Conservation (phyloP, 2,888 invertebrate species). For the Agrenia bidenticulata region DNA sequence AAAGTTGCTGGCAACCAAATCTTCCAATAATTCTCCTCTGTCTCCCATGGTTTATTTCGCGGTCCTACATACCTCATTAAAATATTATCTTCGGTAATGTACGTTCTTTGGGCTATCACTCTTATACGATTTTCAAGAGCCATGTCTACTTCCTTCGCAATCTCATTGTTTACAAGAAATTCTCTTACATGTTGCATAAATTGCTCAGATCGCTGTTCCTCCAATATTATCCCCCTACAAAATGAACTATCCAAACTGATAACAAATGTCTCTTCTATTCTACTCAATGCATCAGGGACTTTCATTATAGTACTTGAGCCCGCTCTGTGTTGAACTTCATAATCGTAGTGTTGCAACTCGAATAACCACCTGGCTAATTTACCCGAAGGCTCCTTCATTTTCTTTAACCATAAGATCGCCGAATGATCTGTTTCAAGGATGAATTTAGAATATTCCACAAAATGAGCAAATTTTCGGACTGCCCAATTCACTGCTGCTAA, state of each 20-base stretch:
- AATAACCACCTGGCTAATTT: slow-evolving; percentile 58
- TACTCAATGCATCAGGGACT: slow-evolving; percentile 55
- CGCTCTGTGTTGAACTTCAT: slow-evolving; percentile 56
- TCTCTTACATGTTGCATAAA: slow-evolving; percentile 19
- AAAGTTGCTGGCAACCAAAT: slow-evolving; percentile 30
- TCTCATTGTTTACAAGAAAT: background rate
- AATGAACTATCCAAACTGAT: background rate
- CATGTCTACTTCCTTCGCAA: background rate
- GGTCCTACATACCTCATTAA: slow-evolving; percentile 29
- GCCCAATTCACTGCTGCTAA: slow-evolving; percentile 18
- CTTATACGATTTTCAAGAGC: background rate
- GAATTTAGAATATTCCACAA: slow-evolving; percentile 55
- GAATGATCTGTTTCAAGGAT: slow-evolving; percentile 58
- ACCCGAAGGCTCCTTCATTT: slow-evolving; percentile 56
- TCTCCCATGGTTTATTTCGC: slow-evolving; percentile 32
- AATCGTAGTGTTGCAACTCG: slow-evolving; percentile 55
- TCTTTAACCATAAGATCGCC: slow-evolving; percentile 58
- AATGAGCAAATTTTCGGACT: slow-evolving; percentile 54
- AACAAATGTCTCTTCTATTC: background rate
- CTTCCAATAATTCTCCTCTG: slow-evolving; percentile 23
- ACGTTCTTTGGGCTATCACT: slow-evolving; percentile 17
- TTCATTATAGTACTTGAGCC: slow-evolving; percentile 54
- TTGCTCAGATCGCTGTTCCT: slow-evolving; percentile 25
- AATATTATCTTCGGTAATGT: slow-evolving; percentile 8
- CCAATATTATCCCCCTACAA: slow-evolving; percentile 2